phyloP scores from a whole-genome alignment of 2,797 vertebrate species.

The Tadarida brasiliensis region DNA sequence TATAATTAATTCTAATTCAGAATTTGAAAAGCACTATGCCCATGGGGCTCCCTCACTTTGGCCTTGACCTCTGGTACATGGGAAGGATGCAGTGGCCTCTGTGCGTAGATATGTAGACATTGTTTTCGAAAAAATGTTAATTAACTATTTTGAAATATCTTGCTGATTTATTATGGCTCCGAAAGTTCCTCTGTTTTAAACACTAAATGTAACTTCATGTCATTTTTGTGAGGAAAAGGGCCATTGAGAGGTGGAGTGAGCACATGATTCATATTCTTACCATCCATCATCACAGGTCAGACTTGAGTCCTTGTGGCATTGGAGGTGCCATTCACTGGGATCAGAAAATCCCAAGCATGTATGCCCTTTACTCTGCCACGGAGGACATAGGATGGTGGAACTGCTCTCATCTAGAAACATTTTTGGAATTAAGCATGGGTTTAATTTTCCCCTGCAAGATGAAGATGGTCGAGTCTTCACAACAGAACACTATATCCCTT shows the following conservation, averaged over 20 bases:
- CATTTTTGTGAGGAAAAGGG: neutral
- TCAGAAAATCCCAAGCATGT: neutral
- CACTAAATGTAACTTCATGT: neutral
- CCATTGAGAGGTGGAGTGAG: neutral
- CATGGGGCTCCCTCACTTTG: neutral
- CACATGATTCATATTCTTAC: neutral
- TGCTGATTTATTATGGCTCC: neutral
- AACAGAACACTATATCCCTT: neutral
- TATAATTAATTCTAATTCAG: conserved; percentile 3
- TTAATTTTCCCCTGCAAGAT: neutral
- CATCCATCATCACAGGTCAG: neutral
- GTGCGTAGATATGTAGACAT: neutral
- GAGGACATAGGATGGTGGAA: neutral
- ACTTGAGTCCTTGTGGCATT: neutral
- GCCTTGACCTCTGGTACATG: neutral
- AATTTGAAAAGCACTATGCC: neutral
- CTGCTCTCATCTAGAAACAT: neutral
- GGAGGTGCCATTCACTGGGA: neutral
- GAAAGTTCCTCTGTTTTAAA: neutral
- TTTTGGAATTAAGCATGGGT: neutral
- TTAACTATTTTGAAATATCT: neutral
- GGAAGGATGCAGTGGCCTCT: neutral
- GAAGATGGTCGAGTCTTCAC: neutral
- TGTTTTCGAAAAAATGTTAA: neutral
- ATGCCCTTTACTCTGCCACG: neutral